Conservation (phyloP, 2,888 invertebrate genomes). For the Capitulum mitella region DNA sequence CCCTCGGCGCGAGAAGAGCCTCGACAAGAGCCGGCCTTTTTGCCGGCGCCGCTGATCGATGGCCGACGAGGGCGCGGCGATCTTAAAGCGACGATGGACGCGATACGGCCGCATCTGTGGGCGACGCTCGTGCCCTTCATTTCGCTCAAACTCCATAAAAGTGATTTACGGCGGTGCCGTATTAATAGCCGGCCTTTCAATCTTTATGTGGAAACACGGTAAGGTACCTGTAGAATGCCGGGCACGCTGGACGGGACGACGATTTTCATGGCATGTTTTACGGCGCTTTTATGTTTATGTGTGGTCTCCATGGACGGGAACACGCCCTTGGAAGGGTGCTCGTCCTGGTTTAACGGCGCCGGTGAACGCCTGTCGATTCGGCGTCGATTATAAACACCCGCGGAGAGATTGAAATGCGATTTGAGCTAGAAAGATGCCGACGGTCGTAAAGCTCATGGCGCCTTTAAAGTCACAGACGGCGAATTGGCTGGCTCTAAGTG, state of each 20-base stretch:
- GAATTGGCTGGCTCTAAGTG: not conserved
- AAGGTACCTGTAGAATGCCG: not conserved
- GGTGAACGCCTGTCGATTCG: not conserved
- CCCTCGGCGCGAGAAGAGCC: too few relatives aligned
- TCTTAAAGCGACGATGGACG: not conserved
- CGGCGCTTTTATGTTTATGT: conserved; percentile 5
- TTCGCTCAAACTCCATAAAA: not conserved
- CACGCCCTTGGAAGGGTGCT: not conserved
- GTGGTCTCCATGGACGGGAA: not conserved
- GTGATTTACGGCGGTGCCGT: not conserved
- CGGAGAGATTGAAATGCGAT: not conserved
- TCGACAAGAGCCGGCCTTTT: not conserved
- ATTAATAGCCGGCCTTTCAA: not conserved
- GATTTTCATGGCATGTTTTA: conserved; percentile 11
- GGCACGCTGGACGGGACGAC: not conserved
- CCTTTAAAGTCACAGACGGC: not conserved
- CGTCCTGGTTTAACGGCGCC: not conserved
- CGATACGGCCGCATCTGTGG: not conserved
- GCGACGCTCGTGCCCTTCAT: not conserved
- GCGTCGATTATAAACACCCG: not conserved
- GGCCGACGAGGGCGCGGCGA: not conserved
- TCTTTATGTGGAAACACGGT: not conserved
- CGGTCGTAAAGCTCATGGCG: too few relatives aligned
- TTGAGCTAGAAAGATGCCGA: too few relatives aligned
- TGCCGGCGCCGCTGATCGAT: not conserved